phyloP scores from a whole-genome alignment of 2,113 vertebrate genomes.

The Cheilinus undulatus region DNA sequence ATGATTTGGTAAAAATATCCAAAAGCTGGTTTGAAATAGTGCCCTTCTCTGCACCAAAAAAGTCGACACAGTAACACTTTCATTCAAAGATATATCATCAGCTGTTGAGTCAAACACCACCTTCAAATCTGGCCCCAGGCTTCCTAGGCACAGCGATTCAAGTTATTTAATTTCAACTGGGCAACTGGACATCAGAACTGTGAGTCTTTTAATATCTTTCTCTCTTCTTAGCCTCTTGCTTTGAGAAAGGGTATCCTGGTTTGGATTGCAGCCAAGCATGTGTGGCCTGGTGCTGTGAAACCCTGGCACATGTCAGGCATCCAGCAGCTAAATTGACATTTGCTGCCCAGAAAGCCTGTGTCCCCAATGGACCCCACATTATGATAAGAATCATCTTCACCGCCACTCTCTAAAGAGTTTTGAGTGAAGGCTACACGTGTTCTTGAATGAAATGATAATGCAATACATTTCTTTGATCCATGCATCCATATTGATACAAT shows the following conservation, averaged over 20 bases:
- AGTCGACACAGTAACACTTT: constrained; percentile 13
- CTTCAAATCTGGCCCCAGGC: not conserved
- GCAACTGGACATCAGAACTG: not conserved
- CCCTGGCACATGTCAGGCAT: constrained; percentile 13
- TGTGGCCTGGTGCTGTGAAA: constrained; percentile 22
- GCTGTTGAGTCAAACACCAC: constrained; percentile 1
- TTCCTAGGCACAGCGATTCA: constrained; percentile 3
- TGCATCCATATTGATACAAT: no score
- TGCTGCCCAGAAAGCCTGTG: not conserved
- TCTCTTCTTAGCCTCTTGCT: not conserved
- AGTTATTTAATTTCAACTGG: constrained; percentile 14
- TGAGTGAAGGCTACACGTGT: constrained; percentile 1
- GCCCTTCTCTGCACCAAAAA: constrained; percentile 24
- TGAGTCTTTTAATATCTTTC: not conserved
- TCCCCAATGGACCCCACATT: constrained; percentile 6
- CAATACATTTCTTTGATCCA: no score
- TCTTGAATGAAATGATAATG: not conserved
- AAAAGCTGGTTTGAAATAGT: constrained; percentile 29
- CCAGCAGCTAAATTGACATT: constrained; percentile 7
- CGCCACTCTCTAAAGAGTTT: not conserved
- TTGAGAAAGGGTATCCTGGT: constrained; percentile 18
- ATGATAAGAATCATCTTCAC: constrained; percentile 1
- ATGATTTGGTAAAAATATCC: constrained; percentile 1
- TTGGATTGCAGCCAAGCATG: constrained; percentile 21
- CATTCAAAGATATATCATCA: constrained; percentile 21